A percentile compares a stretch with the other conserved stretches of the same genome.
phyloP scores from a whole-genome alignment of 2,113 vertebrate species.

The Peromyscus maniculatus region DNA sequence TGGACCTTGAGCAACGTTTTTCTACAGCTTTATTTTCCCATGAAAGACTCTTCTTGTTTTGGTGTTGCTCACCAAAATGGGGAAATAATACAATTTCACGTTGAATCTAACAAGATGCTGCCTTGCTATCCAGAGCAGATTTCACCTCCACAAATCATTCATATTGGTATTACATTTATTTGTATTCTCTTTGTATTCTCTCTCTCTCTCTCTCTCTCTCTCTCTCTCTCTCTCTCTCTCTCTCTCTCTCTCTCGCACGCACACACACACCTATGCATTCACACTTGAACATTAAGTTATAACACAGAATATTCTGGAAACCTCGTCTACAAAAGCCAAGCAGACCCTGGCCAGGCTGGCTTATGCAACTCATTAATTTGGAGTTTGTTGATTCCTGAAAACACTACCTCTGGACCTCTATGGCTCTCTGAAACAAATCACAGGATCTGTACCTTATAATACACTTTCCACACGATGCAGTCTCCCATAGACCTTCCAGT shows the following conservation, averaged over 20 bases:
- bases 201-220: not conserved
- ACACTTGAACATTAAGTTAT: not conserved
- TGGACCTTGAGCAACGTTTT: not conserved
- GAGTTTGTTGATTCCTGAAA: not conserved
- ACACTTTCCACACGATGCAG: not conserved
- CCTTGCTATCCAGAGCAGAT: not conserved
- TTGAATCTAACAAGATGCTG: not conserved
- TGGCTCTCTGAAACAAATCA: constrained; percentile 8
- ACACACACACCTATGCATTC: not conserved
- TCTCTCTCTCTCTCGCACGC: too few relatives aligned
- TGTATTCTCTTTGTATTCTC: not conserved
- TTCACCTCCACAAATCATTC: not conserved
- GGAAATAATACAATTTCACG: not conserved
- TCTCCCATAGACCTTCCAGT: not conserved
- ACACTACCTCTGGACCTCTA: not conserved
- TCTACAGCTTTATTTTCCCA: not conserved
- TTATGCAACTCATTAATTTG: not conserved
- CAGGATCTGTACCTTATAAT: not conserved
- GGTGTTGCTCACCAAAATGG: not conserved
- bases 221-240: not conserved
- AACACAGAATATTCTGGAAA: not conserved
- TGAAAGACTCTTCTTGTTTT: not conserved
- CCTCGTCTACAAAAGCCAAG: not conserved
- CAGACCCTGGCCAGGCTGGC: too few relatives aligned
- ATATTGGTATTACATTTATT: not conserved